Evolutionary conservation across 2,888 invertebrate species (phyloP), one percentile per base, ranked within the genome.

Genomic region (Drosophila macrospina): DNA sequence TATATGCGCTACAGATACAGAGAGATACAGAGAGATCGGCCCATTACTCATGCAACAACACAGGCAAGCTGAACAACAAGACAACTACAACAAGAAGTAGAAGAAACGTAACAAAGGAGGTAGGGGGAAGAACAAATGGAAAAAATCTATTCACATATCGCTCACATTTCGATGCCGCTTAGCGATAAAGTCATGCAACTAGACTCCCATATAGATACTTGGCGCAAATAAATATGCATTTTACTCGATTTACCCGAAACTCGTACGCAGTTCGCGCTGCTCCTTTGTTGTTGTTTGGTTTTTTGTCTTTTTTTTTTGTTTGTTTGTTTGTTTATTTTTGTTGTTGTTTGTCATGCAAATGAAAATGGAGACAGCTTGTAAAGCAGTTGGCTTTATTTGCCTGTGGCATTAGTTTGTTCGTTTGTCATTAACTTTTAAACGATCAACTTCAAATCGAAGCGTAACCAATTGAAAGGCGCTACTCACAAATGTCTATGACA

Each of bases 151-250:
- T 69, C 79, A 77, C 71, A 83, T 69, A 86, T 88, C 85, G 73
- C 83, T 83, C 79, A 71, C 86, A 80, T 86, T 86, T 86, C 80
- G 82, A 82, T 74, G 79, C 70, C 82, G 88, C 60, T 78, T 74
- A 82, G 59, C 70, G 83, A 80, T 83, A 83, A 77, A 80, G 65
- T 65, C 71, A 73, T 45, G 64, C 48, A 69, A 60, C 71, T 61
- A 50, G 56, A 74, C 71, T 42, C 67, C 67, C 3, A 20, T 52
- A 44, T 26, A 24, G 76, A 82, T 82, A 87, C 82, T 87, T 83
- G 87, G 64, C 44, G 79, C 80, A 83, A 83, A 83, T 88, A 88
- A 88, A 83, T 88, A 83, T 88, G 88, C 83, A 86, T 79, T 82
- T 61, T 62, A 76, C 66, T 75, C 70, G 39, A 69, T 62, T 74